Evolutionary conservation across 2,113 vertebrate genomes (phyloP).

Genomic region (Myrmophylax atrothorax): DNA sequence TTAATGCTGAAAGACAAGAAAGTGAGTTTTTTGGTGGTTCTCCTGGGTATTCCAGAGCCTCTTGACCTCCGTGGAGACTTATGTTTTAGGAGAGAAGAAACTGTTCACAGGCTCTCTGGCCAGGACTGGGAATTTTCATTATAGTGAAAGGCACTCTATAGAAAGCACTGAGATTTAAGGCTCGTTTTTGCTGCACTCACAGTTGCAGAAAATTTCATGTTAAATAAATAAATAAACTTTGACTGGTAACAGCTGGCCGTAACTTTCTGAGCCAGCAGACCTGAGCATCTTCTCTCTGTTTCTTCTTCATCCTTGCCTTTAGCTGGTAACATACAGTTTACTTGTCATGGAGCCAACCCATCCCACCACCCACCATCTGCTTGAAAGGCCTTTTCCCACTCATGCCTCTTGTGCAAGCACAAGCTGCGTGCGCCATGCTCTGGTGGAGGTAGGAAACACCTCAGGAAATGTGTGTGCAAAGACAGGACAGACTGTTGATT

Average conservation of each 20-base stretch:
- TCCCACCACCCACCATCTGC: neutral
- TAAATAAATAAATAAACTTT: neutral
- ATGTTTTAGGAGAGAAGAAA: neutral
- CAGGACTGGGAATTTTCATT: neutral
- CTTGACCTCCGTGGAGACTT: neutral
- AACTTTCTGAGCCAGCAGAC: neutral
- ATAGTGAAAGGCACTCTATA: neutral
- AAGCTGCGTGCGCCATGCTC: neutral
- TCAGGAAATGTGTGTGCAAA: neutral
- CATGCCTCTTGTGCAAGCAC: neutral
- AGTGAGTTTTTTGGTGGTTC: neutral
- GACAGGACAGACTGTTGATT: neutral
- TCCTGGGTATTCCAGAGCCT: neutral
- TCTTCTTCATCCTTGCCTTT: neutral
- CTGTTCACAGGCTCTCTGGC: fast-evolving
- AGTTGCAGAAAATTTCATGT: neutral
- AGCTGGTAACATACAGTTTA: neutral
- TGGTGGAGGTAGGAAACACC: conserved; percentile 3
- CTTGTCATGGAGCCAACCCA: neutral
- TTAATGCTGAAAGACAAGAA: neutral
- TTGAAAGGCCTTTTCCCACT: neutral
- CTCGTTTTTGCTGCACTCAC: neutral
- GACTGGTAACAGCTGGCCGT: neutral
- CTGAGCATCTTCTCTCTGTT: neutral
- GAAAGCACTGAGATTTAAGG: neutral